These are phyloP conservation scores for Goniozus legneri DNA, from an alignment of 1,140 invertebrate genomes.

Conservation along the genomic window DNA sequence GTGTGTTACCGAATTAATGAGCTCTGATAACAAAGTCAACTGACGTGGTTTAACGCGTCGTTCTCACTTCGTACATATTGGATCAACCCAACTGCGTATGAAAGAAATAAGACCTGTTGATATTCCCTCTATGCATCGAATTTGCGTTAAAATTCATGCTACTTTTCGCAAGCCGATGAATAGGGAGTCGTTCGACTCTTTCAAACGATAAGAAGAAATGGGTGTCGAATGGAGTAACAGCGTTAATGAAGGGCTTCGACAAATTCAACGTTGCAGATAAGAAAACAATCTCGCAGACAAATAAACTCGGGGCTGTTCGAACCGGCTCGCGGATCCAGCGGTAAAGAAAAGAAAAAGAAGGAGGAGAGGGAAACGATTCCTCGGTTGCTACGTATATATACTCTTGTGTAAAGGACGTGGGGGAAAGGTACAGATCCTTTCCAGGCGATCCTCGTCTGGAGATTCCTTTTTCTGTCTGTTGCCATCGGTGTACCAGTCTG, in stretches of 20 bases:
- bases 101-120: slow-evolving; percentile 20
- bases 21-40: slow-evolving; percentile 23
- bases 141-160: slow-evolving; percentile 57
- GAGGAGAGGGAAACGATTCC: slow-evolving; percentile 2
- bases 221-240: background rate
- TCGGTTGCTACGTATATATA: background rate
- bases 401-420: background rate
- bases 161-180: background rate
- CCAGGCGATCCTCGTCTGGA: slow-evolving; percentile 20
- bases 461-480: slow-evolving; percentile 25
- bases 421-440: slow-evolving; percentile 10
- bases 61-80: slow-evolving; percentile 7
- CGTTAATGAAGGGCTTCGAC: slow-evolving; percentile 17
- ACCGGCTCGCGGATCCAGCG: slow-evolving; percentile 4
- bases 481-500: slow-evolving; percentile 18
- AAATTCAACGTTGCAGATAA: slow-evolving; percentile 16
- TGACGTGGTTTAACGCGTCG: background rate
- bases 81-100: slow-evolving; percentile 6
- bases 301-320: slow-evolving; percentile 6
- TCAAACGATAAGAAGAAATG: background rate
- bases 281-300: slow-evolving; percentile 18
- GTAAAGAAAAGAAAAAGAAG: background rate
- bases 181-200: background rate
- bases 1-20: slow-evolving; percentile 21
- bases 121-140: slow-evolving; percentile 42